Conservation (phyloP, 2,888 invertebrate genomes). For the Drosophila subsilvestris region DNA sequence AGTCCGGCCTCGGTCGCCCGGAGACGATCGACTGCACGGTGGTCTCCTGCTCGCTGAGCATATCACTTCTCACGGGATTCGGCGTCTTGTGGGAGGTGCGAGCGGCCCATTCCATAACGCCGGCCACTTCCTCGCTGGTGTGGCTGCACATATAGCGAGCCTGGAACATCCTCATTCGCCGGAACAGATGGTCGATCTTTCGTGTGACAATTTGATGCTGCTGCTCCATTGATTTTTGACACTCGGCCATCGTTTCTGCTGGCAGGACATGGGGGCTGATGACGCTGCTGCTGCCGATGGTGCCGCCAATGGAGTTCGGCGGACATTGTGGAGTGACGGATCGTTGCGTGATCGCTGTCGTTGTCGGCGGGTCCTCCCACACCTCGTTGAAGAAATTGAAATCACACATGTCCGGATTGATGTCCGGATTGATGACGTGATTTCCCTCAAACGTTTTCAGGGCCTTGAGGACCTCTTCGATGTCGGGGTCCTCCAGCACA, state of each 20-base stretch:
- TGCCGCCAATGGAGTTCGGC: conserved; percentile 11
- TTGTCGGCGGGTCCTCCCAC: conserved; percentile 46
- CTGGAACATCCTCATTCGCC: conserved; percentile 91
- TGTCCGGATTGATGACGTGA: conserved; percentile 69
- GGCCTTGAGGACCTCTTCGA: conserved; percentile 90
- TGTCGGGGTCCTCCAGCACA: conserved; percentile 89
- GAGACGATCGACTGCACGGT: conserved; percentile 71
- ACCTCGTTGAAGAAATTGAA: conserved; percentile 81
- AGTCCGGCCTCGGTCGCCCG: conserved; percentile 66
- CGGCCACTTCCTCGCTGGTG: conserved; percentile 90
- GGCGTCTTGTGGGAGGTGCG: conserved; percentile 80
- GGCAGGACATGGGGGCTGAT: not conserved
- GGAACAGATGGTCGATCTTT: conserved; percentile 89
- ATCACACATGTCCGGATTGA: conserved; percentile 81
- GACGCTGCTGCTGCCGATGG: conserved; percentile 11
- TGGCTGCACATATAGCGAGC: conserved; percentile 90
- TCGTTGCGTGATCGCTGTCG: conserved; percentile 3
- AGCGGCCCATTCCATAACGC: conserved; percentile 90
- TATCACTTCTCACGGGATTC: conserved; percentile 51
- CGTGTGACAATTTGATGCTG: conserved; percentile 86
- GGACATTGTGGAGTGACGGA: not conserved
- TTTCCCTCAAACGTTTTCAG: conserved; percentile 89
- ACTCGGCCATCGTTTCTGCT: conserved; percentile 55
- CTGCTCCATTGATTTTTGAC: conserved; percentile 59
- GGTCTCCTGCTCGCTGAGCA: conserved; percentile 50